Conservation (phyloP, 2,888 invertebrate genomes). For the Calliphora vomitoria region DNA sequence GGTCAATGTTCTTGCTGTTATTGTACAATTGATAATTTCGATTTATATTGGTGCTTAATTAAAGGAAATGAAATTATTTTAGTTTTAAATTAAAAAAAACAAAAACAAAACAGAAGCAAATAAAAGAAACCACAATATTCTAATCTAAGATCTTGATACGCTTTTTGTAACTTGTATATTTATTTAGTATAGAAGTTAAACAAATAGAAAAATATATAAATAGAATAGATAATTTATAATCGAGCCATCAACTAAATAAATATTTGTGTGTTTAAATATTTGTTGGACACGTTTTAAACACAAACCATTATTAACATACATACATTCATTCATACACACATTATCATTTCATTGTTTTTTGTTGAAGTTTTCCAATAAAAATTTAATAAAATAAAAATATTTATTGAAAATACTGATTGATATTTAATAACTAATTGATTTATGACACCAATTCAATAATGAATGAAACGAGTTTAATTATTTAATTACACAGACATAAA, state of each 20-base stretch:
- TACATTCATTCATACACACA: no score
- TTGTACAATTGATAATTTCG: constrained; percentile 37
- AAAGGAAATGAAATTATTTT: neutral
- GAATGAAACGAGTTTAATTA: constrained; percentile 53
- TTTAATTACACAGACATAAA: constrained; percentile 38
- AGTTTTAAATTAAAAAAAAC: neutral
- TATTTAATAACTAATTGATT: constrained; percentile 45
- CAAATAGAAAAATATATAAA: constrained; percentile 2
- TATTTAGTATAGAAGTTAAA: neutral
- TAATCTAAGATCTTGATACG: constrained; percentile 26
- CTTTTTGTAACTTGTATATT: neutral
- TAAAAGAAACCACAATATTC: neutral
- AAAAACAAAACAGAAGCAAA: neutral
- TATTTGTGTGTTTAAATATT: neutral
- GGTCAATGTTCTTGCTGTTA: neutral
- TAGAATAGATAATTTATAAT: constrained; percentile 1
- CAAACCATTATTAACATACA: neutral
- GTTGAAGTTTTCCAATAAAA: neutral
- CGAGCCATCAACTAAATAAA: constrained; percentile 3
- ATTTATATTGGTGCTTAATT: constrained; percentile 49
- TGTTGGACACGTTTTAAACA: neutral
- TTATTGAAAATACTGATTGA: constrained; percentile 17
- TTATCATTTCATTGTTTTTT: neutral
- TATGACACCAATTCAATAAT: constrained; percentile 49
- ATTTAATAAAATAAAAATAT: neutral